Conservation (phyloP, 1,140 invertebrate genomes). For the Drosophila arawakana region DNA sequence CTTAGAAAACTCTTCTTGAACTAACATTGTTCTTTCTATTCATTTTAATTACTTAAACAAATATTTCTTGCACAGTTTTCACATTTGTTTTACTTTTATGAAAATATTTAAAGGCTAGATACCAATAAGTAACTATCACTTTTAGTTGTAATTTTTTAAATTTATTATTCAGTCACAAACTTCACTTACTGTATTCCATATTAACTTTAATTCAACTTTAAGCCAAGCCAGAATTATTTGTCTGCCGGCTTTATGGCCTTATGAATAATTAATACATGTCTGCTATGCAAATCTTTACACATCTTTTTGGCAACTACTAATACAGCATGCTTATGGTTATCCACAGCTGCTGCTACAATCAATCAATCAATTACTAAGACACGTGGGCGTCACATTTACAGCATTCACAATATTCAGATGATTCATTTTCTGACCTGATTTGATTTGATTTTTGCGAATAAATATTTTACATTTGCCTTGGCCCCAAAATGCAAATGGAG, state of each 20-base stretch:
- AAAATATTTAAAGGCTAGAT: too few species aligned
- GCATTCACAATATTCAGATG: slow-evolving; percentile 4
- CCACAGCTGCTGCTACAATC: slow-evolving; percentile 62
- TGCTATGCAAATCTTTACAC: slow-evolving; percentile 24
- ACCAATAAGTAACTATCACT: too few species aligned
- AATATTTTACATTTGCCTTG: slow-evolving; percentile 56
- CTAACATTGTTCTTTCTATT: too few species aligned
- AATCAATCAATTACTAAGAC: slow-evolving; percentile 66
- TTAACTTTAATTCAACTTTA: neutral
- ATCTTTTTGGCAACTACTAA: slow-evolving; percentile 2
- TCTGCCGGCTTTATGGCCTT: slow-evolving; percentile 10
- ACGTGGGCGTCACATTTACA: slow-evolving; percentile 50
- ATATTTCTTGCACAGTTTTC: too few species aligned
- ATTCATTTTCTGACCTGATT: slow-evolving; percentile 43
- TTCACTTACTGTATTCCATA: too few species aligned
- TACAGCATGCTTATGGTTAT: slow-evolving; percentile 3
- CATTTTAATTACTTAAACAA: too few species aligned
- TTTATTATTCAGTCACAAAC: too few species aligned
- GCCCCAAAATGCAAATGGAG: slow-evolving; percentile 58
- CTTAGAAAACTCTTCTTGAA: too few species aligned
- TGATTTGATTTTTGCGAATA: slow-evolving; percentile 49
- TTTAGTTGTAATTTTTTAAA: too few species aligned
- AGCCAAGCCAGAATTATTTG: neutral
- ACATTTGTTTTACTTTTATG: too few species aligned
- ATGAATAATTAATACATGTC: slow-evolving; percentile 29